Conservation (phyloP, 2,113 vertebrate species). For the Crotophaga sulcirostris region DNA sequence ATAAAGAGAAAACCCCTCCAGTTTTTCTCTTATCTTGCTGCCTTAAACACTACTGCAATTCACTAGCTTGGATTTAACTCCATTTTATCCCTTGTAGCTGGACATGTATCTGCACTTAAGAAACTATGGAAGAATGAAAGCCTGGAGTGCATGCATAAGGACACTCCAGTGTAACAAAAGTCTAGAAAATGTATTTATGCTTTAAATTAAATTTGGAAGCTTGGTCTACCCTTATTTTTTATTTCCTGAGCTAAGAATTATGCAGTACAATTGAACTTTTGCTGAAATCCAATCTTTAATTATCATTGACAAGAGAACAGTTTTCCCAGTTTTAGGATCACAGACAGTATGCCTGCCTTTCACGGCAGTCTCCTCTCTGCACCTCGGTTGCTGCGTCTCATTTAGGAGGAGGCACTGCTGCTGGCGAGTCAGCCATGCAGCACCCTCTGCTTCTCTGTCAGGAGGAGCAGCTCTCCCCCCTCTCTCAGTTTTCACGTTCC, state of each 20-base stretch:
- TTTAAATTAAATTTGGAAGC: constrained; percentile 8
- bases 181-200: background rate
- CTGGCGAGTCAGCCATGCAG: background rate
- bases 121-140: background rate
- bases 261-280: background rate
- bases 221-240: background rate
- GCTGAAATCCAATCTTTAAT: background rate
- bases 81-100: background rate
- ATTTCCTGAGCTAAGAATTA: background rate
- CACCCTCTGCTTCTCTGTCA: background rate
- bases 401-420: background rate
- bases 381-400: background rate
- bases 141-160: background rate
- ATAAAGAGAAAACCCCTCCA: background rate
- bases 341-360: background rate
- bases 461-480: background rate
- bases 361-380: fast-evolving
- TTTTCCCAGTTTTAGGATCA: background rate
- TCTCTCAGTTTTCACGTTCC: background rate
- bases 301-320: background rate
- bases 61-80: background rate
- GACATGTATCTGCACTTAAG: background rate
- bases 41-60: background rate
- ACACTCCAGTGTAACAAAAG: background rate
- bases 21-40: background rate